Evolutionary conservation across 2,888 invertebrate species (phyloP), one percentile per base, ranked within the genome.

Genomic region (Melanophora roralis): DNA sequence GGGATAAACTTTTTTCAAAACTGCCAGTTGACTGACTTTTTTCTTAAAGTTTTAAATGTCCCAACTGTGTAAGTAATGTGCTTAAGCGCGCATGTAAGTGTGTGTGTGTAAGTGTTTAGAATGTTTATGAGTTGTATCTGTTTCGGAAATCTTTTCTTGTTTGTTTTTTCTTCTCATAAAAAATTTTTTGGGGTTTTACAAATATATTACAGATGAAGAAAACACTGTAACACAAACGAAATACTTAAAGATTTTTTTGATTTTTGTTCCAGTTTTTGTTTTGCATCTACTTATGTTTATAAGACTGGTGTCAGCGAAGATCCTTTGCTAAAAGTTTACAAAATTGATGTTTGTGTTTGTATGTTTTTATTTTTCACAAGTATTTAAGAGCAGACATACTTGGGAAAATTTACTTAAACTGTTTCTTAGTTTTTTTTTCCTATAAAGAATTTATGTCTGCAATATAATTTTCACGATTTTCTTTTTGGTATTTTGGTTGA

Each of bases 61-160:
- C 6, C 27, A 27, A 27, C 27, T 27, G 27, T 27, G 6, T 27
- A 27, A 27, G 27, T 27, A n/a, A n/a, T n/a, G n/a, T n/a, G n/a
- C n/a, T n/a, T n/a, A n/a, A n/a, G n/a, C n/a, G n/a, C n/a, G n/a
- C n/a, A n/a, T n/a, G n/a, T 34, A 34, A 34, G 34, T 34, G 34
- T 34, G 4, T 34, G 4, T 6, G 34, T 34, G n/a, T 34, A 14
- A 51, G 59, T 60, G 45, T 60, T 68, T 45, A 47, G 57, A 57
- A 47, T 69, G 65, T 71, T 71, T 75, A 79, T 60, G 60, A 67
- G 32, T 60, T 78, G 64, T 71, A 65, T 67, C 65, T 79, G 79
- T 71, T 79, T 79, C 59, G 65, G 74, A 79, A 69, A 69, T 47
- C 16, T 65, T 36, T 45, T 34, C 16, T 62, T n/a, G 43, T n/a